Conservation (phyloP, 2,113 vertebrate genomes). For the Paramisgurnus dabryanus region DNA sequence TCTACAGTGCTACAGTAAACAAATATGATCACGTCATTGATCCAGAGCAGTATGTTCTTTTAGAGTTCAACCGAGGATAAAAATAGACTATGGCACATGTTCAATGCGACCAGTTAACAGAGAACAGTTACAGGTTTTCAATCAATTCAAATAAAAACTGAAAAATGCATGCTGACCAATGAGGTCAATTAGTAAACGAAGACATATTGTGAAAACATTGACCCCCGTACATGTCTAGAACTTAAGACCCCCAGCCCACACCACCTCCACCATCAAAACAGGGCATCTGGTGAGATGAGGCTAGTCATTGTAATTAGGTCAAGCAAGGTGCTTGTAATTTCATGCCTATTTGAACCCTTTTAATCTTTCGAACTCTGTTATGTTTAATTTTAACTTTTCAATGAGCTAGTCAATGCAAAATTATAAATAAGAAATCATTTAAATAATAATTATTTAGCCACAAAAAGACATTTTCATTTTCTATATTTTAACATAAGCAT, state of each 20-base stretch:
- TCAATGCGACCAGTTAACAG: background rate
- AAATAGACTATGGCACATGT: background rate
- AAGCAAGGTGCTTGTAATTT: conserved; percentile 77
- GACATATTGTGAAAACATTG: conserved; percentile 40
- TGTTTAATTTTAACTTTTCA: conserved; percentile 73
- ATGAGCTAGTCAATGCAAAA: conserved; percentile 32
- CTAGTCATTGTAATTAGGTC: conserved; percentile 71
- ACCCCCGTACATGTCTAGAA: conserved; percentile 27
- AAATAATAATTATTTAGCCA: no score
- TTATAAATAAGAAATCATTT: background rate
- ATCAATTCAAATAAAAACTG: background rate
- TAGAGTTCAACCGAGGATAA: background rate
- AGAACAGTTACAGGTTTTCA: background rate
- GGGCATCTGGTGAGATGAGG: conserved; percentile 74
- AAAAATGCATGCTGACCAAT: conserved; percentile 18
- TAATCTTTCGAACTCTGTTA: conserved; percentile 64
- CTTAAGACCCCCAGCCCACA: background rate
- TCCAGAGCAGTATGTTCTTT: background rate
- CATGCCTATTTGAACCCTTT: conserved; percentile 74
- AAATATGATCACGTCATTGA: background rate
- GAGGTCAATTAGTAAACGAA: conserved; percentile 32
- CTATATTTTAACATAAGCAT: no score
- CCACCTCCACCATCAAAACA: conserved; percentile 29
- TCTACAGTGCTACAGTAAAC: background rate
- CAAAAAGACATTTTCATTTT: no score